Base-by-base conservation (phyloP, 1,140 invertebrate species). In the Drosophila grimshawi region DNA sequence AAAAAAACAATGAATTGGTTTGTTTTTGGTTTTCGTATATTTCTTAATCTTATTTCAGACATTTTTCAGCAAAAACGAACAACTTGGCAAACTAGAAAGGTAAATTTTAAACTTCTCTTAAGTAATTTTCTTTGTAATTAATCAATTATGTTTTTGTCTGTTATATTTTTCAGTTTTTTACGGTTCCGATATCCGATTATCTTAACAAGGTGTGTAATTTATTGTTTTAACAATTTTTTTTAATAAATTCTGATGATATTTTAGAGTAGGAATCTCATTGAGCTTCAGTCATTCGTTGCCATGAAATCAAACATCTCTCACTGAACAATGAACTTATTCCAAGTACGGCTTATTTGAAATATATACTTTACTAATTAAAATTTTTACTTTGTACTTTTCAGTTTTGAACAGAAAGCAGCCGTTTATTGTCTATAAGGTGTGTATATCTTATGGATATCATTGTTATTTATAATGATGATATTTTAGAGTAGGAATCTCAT, bases 251-350 rank as follows among this genome's bases (percentile, higher is more conserved):
- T 91, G 89, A 91, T 90, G 88, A 90, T 70, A 70, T 67, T 39
- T 60, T 76, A 7, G 59, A 93, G 91, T 93, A 94, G 94, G 94
- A 95, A 95, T 95, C 94, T 95, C 94, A 93, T 93, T 95, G 94
- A 95, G 79, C 85, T 70, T 86, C 83, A 88, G 83, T 88, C 83
- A 88, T 82, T 7, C 78, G 82, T 90, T 77, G 86, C 63, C 53
- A 66, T 82, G 92, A 93, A 93, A 94, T 55, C 48, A 79, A 69
- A 72, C 10, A 63, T 46, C 61, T 68, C 62, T 29, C 2, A 64
- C 80, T 86, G 85, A 82, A 39, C 1, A 29, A 8, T 45, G 0
- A 7, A 43, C 1, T 35, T 11, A 10, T n/a, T 8, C 3, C 5
- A 43, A 32, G 2, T 10, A 3, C 2, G 3, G 4, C 33, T 0